These are phyloP conservation scores for Tinea semifulvella DNA, from an alignment of 2,888 invertebrate genomes.

Conservation along the genomic window DNA sequence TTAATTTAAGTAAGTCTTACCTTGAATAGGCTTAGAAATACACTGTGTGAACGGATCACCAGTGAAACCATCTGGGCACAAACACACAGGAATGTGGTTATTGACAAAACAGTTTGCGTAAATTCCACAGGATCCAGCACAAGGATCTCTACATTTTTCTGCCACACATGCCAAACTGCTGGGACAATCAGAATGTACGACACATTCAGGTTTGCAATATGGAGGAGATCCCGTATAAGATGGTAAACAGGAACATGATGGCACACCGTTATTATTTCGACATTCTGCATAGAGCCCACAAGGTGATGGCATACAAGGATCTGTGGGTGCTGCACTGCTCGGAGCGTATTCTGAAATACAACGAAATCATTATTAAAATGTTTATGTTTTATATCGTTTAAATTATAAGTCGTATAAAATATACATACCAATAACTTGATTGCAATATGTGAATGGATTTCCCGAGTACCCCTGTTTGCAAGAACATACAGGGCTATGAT, in stretches of 20 bases:
- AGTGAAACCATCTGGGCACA: slow-evolving; percentile 71
- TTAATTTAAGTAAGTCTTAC: slow-evolving; percentile 24
- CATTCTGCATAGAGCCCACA: slow-evolving; percentile 81
- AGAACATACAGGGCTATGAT: slow-evolving; percentile 77
- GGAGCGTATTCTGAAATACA: slow-evolving; percentile 35
- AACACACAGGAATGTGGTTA: slow-evolving; percentile 78
- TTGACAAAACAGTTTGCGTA: slow-evolving; percentile 74
- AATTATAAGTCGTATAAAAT: not conserved
- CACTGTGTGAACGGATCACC: slow-evolving; percentile 79
- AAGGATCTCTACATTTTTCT: slow-evolving; percentile 75
- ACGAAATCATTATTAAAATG: not conserved
- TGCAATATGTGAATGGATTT: slow-evolving; percentile 73
- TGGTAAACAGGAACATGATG: slow-evolving; percentile 76
- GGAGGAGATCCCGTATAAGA: slow-evolving; percentile 73
- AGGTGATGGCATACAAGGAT: slow-evolving; percentile 78
- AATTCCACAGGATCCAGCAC: slow-evolving; percentile 73
- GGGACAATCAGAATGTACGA: slow-evolving; percentile 71
- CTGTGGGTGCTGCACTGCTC: slow-evolving; percentile 39
- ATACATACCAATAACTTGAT: slow-evolving; percentile 63
- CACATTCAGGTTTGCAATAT: slow-evolving; percentile 72
- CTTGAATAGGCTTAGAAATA: slow-evolving; percentile 56
- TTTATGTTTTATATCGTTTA: not conserved
- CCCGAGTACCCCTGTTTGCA: slow-evolving; percentile 74
- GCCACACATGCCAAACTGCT: slow-evolving; percentile 72
- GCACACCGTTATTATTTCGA: slow-evolving; percentile 72